Base-by-base conservation (phyloP, 2,888 invertebrate genomes). In the Acheta domesticus region DNA sequence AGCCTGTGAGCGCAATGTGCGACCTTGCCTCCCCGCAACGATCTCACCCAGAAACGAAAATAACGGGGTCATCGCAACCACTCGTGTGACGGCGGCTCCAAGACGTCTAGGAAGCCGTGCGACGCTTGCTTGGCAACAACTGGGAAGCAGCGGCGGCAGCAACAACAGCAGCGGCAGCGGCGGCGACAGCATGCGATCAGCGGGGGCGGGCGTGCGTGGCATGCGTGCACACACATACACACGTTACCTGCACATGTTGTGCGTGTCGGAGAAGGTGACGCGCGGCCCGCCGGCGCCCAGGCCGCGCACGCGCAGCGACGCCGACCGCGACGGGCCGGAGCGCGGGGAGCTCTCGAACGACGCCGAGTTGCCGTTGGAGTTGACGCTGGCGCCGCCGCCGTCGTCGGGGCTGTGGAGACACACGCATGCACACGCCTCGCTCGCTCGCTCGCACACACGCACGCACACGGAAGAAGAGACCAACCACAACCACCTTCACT, bases 261-360 rank as follows among this genome's bases (percentile, higher is more conserved):
- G 89, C n/a, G 90, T 88, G 83, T 91, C 90, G 83, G 90, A 89
- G 84, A 91, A 91, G 1, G 91, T 91, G 36, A 91, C 91, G 83
- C 90, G 87, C 74, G 90, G 90, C 75, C 89, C 90, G 78, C 86
- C 84, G 76, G 89, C 90, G 78, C 86, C 84, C 79, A 84, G 79
- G 48, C 83, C 83, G 77, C 85, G 81, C 2, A 91, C 91, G 81
- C 91, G 88, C 48, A 93, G 85, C 1, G 93, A 93, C 75, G 93
- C 92, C 73, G 93, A 92, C 74, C 91, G 82, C 74, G 85, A 85
- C 11, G 85, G 85, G 74, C 85, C 84, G 75, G 85, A 84, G 75
- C 82, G 89, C 0, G 94, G 93, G 36, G 94, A 94, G 84, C 93
- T 94, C 85, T 93, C 93, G 85, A 91, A 90, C 83, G 90, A 90